These are phyloP conservation scores for Caenorhabditis sp. DNA, from an alignment of 2,888 invertebrate genomes.

Conservation along the genomic window DNA sequence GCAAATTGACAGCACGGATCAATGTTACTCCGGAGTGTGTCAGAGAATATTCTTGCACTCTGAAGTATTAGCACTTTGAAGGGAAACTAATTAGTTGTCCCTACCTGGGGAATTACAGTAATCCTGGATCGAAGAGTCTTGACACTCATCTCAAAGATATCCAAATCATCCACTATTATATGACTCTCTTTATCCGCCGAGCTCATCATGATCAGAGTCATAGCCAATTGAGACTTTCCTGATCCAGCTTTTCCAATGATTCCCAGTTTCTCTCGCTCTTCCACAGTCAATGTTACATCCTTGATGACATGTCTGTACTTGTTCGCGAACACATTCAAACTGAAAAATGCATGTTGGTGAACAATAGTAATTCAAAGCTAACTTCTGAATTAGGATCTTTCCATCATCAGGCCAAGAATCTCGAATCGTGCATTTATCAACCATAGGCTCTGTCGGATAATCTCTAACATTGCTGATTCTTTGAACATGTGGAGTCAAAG, in stretches of 20 bases:
- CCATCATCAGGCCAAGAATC: constrained; percentile 67
- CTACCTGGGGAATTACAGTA: constrained; percentile 87
- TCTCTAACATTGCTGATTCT: constrained; percentile 49
- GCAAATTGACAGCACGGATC: constrained; percentile 91
- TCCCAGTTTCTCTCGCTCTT: constrained; percentile 88
- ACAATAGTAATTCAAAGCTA: constrained; percentile 64
- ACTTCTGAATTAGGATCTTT: constrained; percentile 66
- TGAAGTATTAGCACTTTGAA: constrained; percentile 84
- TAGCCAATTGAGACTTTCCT: constrained; percentile 74
- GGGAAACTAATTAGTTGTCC: no score
- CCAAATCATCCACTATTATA: constrained; percentile 78
- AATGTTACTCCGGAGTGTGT: constrained; percentile 92
- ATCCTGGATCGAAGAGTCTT: constrained; percentile 91
- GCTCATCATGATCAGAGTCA: constrained; percentile 77
- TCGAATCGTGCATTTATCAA: constrained; percentile 39
- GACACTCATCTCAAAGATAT: constrained; percentile 89
- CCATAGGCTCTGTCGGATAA: constrained; percentile 50
- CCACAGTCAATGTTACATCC: constrained; percentile 87
- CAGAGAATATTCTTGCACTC: constrained; percentile 83
- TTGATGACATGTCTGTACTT: constrained; percentile 89
- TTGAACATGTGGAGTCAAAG: constrained; percentile 40
- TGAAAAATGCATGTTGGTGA: constrained; percentile 22
- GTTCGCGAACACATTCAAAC: constrained; percentile 69
- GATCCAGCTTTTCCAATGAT: constrained; percentile 83
- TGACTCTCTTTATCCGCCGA: constrained; percentile 74